Evolutionary conservation across 1,140 invertebrate species (phyloP), one percentile per base, ranked within the genome.

Genomic region (Heliothis subflexa): DNA sequence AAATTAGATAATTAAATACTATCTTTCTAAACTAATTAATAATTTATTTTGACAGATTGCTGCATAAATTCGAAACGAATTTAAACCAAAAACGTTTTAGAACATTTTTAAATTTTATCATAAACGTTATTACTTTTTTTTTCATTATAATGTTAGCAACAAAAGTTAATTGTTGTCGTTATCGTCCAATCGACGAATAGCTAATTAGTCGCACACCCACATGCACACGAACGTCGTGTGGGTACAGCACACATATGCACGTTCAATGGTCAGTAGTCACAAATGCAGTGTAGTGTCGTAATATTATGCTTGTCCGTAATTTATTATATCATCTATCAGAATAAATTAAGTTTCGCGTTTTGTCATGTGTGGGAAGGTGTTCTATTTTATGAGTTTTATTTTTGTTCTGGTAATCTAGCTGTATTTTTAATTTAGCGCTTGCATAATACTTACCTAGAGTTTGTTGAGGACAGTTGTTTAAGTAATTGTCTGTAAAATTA

Each of bases 131-230:
- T 76, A 76, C 74, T 75, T 64, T 64, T 33, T n/a, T 76, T 55
- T 66, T 55, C 62, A 76, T 76, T 76, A 76, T 76, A 49, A 75
- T 66, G 72, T 62, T 61, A 62, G 57, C 59, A 76, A 64, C 62
- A 79, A 81, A 79, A 81, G 80, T 79, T 81, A 79, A 81, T 81
- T 78, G 76, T 75, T 62, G 64, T 54, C 66, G 40, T 81, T 74
- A 79, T 79, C 72, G 70, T 64, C 21, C 52, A 72, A 79, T 81
- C 72, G 57, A 78, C 28, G 73, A 79, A 74, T 81, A 74, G 62
- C 64, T 81, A 81, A 81, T 81, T 81, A 81, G 79, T 61, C 57
- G 61, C 70, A 71, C 55, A 49, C 66, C 71, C 66, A 71, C 61
- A 18, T 13, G 33, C 2, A 16, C 25, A 40, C 0, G 3, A 9